Evolutionary conservation across 2,113 vertebrate species (phyloP).

Genomic region (Cyprinodon tularosa): DNA sequence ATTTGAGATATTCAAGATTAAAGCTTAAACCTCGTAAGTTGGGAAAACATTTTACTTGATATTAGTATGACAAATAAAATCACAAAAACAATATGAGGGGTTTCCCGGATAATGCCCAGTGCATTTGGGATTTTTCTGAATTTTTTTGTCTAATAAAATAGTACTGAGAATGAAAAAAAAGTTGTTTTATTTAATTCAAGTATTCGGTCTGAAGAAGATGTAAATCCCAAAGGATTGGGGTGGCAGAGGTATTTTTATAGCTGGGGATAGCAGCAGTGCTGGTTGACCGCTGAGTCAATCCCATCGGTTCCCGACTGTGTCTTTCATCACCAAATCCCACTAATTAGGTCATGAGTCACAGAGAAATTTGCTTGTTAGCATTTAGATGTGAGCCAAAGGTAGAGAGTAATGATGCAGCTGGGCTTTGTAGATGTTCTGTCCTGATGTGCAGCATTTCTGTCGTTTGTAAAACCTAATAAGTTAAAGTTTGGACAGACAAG

Average conservation of each 20-base stretch:
- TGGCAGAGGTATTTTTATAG: too few relatives aligned
- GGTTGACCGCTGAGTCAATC: too few relatives aligned
- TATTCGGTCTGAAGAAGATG: too few relatives aligned
- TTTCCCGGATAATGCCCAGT: not conserved
- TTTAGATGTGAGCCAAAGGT: slow-evolving; percentile 20
- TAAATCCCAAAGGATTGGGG: too few relatives aligned
- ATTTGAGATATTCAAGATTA: too few relatives aligned
- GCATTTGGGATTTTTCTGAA: not conserved
- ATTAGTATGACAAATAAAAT: not conserved
- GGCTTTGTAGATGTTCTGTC: not conserved
- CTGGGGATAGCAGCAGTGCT: too few relatives aligned
- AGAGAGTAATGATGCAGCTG: slow-evolving; percentile 13
- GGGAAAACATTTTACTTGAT: not conserved
- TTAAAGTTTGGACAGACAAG: not conserved
- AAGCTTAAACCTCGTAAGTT: too few relatives aligned
- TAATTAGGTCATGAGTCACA: slow-evolving; percentile 36
- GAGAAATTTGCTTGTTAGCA: slow-evolving; percentile 30
- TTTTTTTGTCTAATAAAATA: too few relatives aligned
- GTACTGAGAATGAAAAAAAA: too few relatives aligned
- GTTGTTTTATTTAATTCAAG: too few relatives aligned
- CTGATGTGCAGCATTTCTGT: not conserved
- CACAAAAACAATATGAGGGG: not conserved
- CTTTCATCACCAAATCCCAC: slow-evolving; percentile 7
- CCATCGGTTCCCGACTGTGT: too few relatives aligned
- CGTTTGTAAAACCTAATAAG: not conserved